Conservation (phyloP, 2,113 vertebrate genomes). For the human region DNA sequence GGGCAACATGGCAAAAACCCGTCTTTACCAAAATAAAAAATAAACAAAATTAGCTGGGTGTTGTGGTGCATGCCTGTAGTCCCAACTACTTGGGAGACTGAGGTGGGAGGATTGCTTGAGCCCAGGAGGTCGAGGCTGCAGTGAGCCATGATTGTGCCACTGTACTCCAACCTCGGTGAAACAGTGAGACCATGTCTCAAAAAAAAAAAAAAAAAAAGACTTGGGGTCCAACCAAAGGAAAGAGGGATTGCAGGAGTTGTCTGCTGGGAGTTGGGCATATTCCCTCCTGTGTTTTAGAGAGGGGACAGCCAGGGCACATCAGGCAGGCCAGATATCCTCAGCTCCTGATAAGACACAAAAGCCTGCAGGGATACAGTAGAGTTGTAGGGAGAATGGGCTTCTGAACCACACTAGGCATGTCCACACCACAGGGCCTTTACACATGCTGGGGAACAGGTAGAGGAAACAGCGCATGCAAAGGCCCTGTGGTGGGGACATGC, state of each 20-base stretch:
- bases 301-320: not conserved
- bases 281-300: not conserved
- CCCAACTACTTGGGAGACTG: too few species aligned
- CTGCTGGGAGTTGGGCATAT: not conserved
- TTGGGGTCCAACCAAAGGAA: not conserved
- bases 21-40: too few species aligned
- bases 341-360: not conserved
- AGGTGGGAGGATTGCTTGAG: too few species aligned
- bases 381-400: not conserved
- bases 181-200: too few species aligned
- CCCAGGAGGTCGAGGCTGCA: too few species aligned
- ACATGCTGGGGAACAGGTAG: not conserved
- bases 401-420: not conserved
- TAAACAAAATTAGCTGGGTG: too few species aligned
- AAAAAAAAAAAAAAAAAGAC: too few species aligned
- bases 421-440: not conserved
- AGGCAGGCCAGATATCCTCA: not conserved
- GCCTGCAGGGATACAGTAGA: not conserved
- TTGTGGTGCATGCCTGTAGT: too few species aligned
- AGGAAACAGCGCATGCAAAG: not conserved
- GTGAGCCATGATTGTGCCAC: too few species aligned
- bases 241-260: too few species aligned
- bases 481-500: not conserved
- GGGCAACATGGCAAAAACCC: too few species aligned
- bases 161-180: too few species aligned